Evolutionary conservation across 2,113 vertebrate species (phyloP).

Genomic region (Rhizomys pruinosus): DNA sequence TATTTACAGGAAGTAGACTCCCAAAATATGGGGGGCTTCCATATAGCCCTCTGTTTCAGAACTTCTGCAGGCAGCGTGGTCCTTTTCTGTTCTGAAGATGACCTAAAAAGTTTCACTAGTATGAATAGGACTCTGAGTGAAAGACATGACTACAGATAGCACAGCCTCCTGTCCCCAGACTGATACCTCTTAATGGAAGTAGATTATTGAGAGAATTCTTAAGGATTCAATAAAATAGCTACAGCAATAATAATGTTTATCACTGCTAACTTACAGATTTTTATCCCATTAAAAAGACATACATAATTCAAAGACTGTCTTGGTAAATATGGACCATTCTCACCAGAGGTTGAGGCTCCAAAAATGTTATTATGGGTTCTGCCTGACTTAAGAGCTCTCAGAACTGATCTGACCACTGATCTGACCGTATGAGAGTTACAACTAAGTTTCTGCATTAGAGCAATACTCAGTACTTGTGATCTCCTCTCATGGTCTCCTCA

Average conservation of each 20-base stretch:
- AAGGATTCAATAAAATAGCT: conserved; percentile 9
- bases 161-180: background rate
- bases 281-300: background rate
- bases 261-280: background rate
- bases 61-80: background rate
- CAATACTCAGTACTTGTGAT: background rate
- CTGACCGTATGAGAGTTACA: background rate
- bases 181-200: background rate
- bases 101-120: background rate
- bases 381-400: background rate
- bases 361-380: conserved; percentile 19
- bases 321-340: background rate
- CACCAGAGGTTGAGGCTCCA: background rate
- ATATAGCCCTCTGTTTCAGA: background rate
- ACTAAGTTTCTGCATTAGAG: background rate
- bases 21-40: background rate
- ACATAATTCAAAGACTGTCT: background rate
- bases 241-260: background rate
- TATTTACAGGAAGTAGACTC: background rate
- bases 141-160: background rate
- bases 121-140: background rate
- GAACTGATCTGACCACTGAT: background rate
- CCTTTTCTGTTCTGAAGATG: background rate
- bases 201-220: background rate
- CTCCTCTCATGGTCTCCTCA: background rate